Evolutionary conservation across 2,113 vertebrate genomes (phyloP).

Genomic region (Oryzias woworae): DNA sequence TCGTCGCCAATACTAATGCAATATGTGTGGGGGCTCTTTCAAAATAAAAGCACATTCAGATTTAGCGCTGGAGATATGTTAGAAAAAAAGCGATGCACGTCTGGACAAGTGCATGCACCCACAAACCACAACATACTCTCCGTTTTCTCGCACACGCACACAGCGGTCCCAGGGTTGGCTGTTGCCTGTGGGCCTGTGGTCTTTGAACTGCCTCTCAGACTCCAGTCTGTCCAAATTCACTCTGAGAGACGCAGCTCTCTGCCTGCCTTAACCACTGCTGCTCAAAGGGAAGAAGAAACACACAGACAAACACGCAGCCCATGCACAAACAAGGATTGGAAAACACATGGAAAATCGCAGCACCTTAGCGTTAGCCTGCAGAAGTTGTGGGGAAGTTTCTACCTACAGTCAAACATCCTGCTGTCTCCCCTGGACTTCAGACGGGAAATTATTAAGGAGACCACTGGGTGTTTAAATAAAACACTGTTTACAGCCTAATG

Average conservation of each 20-base stretch:
- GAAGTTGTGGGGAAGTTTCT: slow-evolving; percentile 59
- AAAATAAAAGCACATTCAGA: slow-evolving; percentile 45
- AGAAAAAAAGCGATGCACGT: slow-evolving; percentile 44
- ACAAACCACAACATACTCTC: slow-evolving; percentile 39
- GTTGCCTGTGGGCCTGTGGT: slow-evolving; percentile 75
- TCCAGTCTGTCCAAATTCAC: slow-evolving; percentile 75
- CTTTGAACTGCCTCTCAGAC: slow-evolving; percentile 76
- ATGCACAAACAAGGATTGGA: slow-evolving; percentile 8
- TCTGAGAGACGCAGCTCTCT: slow-evolving; percentile 67
- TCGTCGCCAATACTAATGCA: slow-evolving; percentile 37
- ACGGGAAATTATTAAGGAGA: slow-evolving; percentile 16
- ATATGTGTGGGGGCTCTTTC: slow-evolving; percentile 16
- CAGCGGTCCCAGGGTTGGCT: slow-evolving; percentile 60
- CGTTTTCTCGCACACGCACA: slow-evolving; percentile 31
- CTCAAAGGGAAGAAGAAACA: slow-evolving; percentile 55
- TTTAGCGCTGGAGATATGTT: slow-evolving; percentile 22
- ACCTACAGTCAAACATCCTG: slow-evolving; percentile 17
- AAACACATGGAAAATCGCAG: slow-evolving; percentile 29
- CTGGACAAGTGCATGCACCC: slow-evolving; percentile 49
- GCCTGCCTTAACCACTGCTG: slow-evolving; percentile 68
- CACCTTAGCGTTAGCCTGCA: slow-evolving; percentile 29
- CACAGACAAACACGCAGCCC: slow-evolving; percentile 21
- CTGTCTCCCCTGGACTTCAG: slow-evolving; percentile 20
- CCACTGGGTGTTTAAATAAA: not conserved
- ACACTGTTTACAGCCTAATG: no score